These are phyloP conservation scores for Eilema sororculum DNA, from an alignment of 2,888 invertebrate species.

Conservation along the genomic window DNA sequence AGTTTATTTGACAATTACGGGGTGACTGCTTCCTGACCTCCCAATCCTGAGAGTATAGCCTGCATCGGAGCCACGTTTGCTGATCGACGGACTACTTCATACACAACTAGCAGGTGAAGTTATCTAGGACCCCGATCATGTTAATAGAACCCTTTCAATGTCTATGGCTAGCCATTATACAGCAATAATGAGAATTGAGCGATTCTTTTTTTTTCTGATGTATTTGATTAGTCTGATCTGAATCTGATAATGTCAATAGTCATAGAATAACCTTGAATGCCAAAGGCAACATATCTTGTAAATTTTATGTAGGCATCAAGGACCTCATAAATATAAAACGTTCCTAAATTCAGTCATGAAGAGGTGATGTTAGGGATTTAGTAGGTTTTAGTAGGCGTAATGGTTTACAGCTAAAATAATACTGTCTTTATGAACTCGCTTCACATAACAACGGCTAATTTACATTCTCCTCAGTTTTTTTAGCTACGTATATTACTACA, in stretches of 20 bases:
- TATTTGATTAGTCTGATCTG: no score
- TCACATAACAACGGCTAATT: not conserved
- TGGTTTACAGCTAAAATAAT: constrained; percentile 21
- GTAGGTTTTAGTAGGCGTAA: constrained; percentile 30
- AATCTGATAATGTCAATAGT: not conserved
- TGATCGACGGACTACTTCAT: no score
- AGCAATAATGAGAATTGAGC: no score
- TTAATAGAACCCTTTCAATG: no score
- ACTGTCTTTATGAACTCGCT: constrained; percentile 8
- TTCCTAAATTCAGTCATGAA: constrained; percentile 32
- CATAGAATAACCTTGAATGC: constrained; percentile 9
- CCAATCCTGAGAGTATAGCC: no score
- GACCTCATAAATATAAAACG: constrained; percentile 48
- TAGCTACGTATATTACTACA: not conserved
- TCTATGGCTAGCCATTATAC: no score
- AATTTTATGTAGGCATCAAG: constrained; percentile 38
- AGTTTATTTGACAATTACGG: no score
- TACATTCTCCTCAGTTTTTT: not conserved
- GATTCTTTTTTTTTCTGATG: no score
- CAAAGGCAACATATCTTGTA: constrained; percentile 34
- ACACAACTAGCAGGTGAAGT: no score
- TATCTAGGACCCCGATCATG: no score
- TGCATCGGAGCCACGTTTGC: no score
- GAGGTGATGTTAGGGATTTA: constrained; percentile 34
- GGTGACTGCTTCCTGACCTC: no score